Conservation (phyloP, 2,113 vertebrate genomes). For the Eulacestoma nigropectus region DNA sequence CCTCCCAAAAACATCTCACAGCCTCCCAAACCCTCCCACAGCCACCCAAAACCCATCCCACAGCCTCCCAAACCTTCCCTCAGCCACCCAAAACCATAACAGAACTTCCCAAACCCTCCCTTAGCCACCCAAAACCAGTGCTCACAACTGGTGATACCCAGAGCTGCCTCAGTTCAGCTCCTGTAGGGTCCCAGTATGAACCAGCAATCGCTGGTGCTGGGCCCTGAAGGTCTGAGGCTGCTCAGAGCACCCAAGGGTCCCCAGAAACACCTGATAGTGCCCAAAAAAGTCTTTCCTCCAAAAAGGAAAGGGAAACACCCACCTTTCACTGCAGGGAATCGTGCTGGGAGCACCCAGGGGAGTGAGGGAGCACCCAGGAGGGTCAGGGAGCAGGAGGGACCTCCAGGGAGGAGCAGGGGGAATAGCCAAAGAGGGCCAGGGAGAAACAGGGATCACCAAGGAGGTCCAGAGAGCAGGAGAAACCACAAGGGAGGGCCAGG, state of each 20-base stretch:
- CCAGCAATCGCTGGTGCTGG: neutral
- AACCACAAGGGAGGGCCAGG: neutral
- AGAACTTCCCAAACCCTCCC: neutral
- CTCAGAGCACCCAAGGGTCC: neutral
- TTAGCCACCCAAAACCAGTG: neutral
- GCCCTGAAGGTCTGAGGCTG: neutral
- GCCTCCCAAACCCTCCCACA: neutral
- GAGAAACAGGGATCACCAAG: neutral
- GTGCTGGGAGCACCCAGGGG: fast-evolving
- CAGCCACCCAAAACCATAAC: neutral
- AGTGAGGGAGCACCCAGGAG: neutral
- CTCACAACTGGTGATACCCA: fast-evolving
- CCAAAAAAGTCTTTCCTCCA: fast-evolving
- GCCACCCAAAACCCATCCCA: neutral
- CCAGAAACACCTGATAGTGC: neutral
- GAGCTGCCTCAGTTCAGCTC: neutral
- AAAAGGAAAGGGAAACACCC: neutral
- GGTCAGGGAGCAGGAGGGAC: neutral
- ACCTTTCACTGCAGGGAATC: fast-evolving
- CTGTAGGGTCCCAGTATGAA: neutral
- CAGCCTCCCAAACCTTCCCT: neutral
- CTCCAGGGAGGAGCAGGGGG: neutral
- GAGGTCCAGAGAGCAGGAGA: neutral
- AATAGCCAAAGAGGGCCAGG: neutral
- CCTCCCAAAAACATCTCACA: neutral